phyloP scores from a whole-genome alignment of 1,140 invertebrate species.

The Polypedilum vanderplanki region DNA sequence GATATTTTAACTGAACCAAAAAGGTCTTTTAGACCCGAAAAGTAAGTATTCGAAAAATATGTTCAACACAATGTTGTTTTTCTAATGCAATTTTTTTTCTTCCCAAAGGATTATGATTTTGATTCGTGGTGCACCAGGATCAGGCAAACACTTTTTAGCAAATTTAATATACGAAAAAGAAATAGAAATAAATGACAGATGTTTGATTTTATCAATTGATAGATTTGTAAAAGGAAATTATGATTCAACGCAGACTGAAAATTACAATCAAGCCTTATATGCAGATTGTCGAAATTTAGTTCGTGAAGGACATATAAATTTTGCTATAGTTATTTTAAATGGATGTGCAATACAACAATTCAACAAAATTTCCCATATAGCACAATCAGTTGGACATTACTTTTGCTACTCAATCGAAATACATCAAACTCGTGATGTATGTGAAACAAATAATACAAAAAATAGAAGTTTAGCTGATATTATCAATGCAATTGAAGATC shows the following conservation, averaged over 20 bases:
- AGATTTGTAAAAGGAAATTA: not conserved
- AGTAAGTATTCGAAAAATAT: not conserved
- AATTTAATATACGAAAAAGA: conserved; percentile 69
- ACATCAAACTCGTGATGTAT: not conserved
- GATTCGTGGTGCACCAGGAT: conserved; percentile 67
- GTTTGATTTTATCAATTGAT: not conserved
- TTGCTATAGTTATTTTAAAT: not conserved
- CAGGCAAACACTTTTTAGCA: conserved; percentile 81
- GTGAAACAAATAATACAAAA: not conserved
- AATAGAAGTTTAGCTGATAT: not conserved
- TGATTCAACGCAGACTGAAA: not conserved
- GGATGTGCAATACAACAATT: not conserved
- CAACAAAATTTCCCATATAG: not conserved
- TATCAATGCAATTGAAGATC: not conserved
- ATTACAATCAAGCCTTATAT: not conserved
- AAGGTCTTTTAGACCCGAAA: not conserved
- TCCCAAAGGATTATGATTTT: not conserved
- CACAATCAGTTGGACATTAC: not conserved
- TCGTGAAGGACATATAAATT: not conserved
- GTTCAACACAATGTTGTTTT: not conserved
- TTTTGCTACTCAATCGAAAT: not conserved
- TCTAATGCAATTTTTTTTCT: not conserved
- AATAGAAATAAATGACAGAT: conserved; percentile 47
- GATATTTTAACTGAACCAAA: not conserved
- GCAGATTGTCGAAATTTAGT: not conserved